These are phyloP conservation scores for Poeciliopsis paucimaculata DNA, from an alignment of 2,797 vertebrate genomes.

Conservation along the genomic window DNA sequence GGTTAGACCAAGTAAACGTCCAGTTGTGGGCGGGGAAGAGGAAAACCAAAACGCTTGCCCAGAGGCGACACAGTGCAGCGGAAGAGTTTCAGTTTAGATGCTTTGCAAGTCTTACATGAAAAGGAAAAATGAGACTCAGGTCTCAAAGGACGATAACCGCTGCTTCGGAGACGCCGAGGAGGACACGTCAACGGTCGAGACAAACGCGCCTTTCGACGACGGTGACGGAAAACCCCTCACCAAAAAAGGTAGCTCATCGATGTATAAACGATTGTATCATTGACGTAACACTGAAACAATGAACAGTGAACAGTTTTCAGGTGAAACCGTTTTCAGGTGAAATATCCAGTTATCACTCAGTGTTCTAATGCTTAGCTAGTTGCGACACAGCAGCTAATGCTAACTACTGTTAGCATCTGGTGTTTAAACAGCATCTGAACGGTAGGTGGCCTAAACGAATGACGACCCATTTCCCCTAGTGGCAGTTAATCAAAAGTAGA, in stretches of 20 bases:
- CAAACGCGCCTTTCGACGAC: slow-evolving; percentile 13
- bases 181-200: slow-evolving; percentile 30
- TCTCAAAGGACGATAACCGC: slow-evolving; percentile 57
- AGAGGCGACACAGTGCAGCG: accelerated
- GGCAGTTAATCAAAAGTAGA: no score
- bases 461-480: no score
- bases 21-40: neutral
- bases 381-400: slow-evolving; percentile 9
- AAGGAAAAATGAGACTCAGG: slow-evolving; percentile 76
- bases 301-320: neutral
- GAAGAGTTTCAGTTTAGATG: neutral
- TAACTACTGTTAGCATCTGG: slow-evolving; percentile 17
- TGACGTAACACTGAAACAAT: neutral
- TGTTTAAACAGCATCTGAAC: neutral
- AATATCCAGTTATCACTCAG: neutral
- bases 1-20: neutral
- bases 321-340: neutral
- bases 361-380: neutral
- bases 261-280: neutral
- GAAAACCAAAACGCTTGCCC: neutral
- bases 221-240: slow-evolving; percentile 21
- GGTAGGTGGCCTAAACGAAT: neutral
- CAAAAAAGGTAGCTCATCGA: slow-evolving; percentile 28
- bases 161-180: slow-evolving; percentile 43
- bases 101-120: neutral